These are phyloP conservation scores for Agrochola lychnidis DNA, from an alignment of 2,888 invertebrate species.

Conservation along the genomic window DNA sequence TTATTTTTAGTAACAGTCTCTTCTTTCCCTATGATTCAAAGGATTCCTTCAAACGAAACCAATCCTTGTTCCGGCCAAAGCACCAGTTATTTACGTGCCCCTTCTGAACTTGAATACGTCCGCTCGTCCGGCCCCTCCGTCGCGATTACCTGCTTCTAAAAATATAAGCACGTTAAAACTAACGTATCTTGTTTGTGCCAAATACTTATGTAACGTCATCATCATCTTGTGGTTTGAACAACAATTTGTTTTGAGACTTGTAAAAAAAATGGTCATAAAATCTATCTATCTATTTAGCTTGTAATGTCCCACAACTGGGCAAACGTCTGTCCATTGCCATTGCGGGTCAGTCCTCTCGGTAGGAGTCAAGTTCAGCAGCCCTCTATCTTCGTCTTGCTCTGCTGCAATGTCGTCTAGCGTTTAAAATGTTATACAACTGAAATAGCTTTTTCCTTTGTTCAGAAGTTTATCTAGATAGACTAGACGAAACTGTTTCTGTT, in stretches of 20 bases:
- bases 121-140: conserved; percentile 37
- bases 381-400: too few species aligned
- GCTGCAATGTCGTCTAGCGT: not conserved
- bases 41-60: conserved; percentile 20
- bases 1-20: conserved; percentile 4
- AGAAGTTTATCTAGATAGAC: not conserved
- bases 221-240: not conserved
- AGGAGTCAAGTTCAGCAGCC: not conserved
- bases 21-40: conserved; percentile 8
- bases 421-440: not conserved
- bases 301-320: not conserved
- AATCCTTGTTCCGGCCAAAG: conserved; percentile 52
- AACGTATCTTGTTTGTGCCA: conserved; percentile 47
- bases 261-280: not conserved
- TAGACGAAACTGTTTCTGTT: not conserved
- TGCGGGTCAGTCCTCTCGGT: not conserved
- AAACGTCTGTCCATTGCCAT: not conserved
- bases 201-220: conserved; percentile 34
- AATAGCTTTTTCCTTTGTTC: not conserved
- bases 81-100: conserved; percentile 41
- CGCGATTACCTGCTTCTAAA: conserved; percentile 58
- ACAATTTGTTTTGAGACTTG: not conserved
- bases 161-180: conserved; percentile 43
- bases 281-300: not conserved
- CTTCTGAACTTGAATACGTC: conserved; percentile 62